Percentiles rank a stretch among this genome's conserved stretches.
phyloP scores from a whole-genome alignment of 2,888 invertebrate genomes.

The Celastrina argiolus region DNA sequence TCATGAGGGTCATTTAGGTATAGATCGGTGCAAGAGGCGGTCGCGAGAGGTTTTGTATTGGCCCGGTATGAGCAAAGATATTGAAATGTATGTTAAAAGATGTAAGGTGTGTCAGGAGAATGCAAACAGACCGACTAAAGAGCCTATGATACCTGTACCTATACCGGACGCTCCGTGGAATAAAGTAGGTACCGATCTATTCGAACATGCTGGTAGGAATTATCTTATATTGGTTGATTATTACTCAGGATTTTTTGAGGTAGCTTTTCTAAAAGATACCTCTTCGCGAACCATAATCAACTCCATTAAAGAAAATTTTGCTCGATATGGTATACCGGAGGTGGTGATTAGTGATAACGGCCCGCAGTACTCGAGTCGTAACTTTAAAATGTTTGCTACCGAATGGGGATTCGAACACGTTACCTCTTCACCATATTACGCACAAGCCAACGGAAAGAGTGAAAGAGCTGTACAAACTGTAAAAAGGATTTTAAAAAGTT shows the following conservation, averaged over 20 bases:
- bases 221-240: background rate
- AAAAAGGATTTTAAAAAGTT: background rate
- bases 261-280: background rate
- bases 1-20: too few species aligned
- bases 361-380: background rate
- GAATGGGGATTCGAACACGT: background rate
- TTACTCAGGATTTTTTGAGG: background rate
- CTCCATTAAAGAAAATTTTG: background rate
- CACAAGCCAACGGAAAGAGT: background rate
- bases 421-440: background rate
- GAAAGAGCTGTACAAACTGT: background rate
- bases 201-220: background rate
- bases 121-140: slow-evolving; percentile 21
- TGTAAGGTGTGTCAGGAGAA: slow-evolving; percentile 24
- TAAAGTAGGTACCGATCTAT: background rate
- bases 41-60: slow-evolving; percentile 31
- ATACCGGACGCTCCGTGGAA: slow-evolving; percentile 14
- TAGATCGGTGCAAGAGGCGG: slow-evolving; percentile 24
- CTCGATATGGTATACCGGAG: background rate
- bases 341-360: background rate
- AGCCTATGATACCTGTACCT: slow-evolving; percentile 25
- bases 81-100: slow-evolving; percentile 26
- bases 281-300: background rate
- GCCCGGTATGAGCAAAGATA: slow-evolving; percentile 30
- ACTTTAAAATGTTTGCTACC: background rate